Base-by-base conservation (phyloP, 2,797 vertebrate genomes). In the Coendou prehensilis region DNA sequence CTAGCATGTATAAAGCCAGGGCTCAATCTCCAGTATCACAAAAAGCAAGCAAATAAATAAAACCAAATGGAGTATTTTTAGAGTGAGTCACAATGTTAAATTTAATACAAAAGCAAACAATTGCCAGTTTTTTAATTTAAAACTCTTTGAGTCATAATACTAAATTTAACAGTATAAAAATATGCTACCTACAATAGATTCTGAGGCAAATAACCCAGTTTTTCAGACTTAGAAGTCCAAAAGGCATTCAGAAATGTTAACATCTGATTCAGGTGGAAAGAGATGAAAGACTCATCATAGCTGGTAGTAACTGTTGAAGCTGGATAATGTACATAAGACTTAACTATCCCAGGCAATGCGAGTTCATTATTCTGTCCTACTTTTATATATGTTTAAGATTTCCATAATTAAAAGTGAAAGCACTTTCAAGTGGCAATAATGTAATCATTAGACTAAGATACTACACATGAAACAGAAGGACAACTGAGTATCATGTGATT, bases 101-200 rank as follows among this genome's bases (percentile, higher is more conserved):
- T 93, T 91, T 87, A 75, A 87, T 14, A 93, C 73, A 86, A 86
- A 88, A 94, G 94, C 45, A 89, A 93, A 50, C 50, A 95, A 92
- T 5, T 69, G 28, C 7, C 83, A 63, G 18, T 52, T 69, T 95
- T 73, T 63, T 18, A 5, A 82, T 41, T 56, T 61, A 47, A 50
- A 78, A 80, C 82, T 64, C 87, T 95, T 94, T 91, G 80, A 97
- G 45, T 81, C 59, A 92, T 41, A 93, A 87, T 30, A 78, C 78
- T 76, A 97, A 94, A 86, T 91, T 92, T 96, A 88, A 83, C 47
- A 88, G 41, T 37, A 89, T 79, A 83, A 96, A 97, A 88, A 86
- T 37, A 59, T 69, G n/a, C 30, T 47, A 85, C 85, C 41, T 85
- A 20, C 22, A 82, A 81, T 0, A 90, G 15, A 97, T 63, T 91